A percentile compares a stretch with the other conserved stretches of the same genome.
phyloP scores from a whole-genome alignment of 2,888 invertebrate genomes.

The Epirrhoe tristata region DNA sequence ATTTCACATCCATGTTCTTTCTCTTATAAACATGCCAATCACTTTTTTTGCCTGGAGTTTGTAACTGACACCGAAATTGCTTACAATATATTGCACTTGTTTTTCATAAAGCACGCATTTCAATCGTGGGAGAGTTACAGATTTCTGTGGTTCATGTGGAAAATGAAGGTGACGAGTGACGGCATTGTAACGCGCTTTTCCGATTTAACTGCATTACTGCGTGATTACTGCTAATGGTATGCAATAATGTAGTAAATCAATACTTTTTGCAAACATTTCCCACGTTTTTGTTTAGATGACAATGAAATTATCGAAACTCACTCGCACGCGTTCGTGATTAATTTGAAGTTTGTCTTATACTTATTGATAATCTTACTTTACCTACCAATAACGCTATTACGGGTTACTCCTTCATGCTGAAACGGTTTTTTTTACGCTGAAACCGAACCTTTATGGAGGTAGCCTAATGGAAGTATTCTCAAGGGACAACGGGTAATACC shows the following conservation, averaged over 20 bases:
- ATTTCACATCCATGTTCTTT: constrained; percentile 12
- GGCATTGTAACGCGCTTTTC: constrained; percentile 52
- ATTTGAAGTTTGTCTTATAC: background rate
- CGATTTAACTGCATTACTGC: constrained; percentile 46
- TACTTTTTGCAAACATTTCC: constrained; percentile 51
- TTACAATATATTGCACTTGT: constrained; percentile 29
- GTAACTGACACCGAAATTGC: constrained; percentile 37
- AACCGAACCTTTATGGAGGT: no score
- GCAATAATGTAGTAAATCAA: constrained; percentile 50
- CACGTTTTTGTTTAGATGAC: constrained; percentile 65
- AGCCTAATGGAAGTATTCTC: no score
- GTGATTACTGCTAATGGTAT: constrained; percentile 51
- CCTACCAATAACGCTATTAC: no score
- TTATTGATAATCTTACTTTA: constrained; percentile 1
- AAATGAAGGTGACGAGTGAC: constrained; percentile 49
- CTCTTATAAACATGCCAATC: constrained; percentile 20
- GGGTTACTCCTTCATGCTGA: no score
- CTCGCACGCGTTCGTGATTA: constrained; percentile 17
- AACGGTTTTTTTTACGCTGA: no score
- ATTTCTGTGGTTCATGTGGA: constrained; percentile 49
- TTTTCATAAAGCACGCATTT: constrained; percentile 36
- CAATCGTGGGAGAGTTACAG: constrained; percentile 55
- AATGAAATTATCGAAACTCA: constrained; percentile 33
- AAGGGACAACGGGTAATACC: no score
- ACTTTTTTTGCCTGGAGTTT: constrained; percentile 24